These are phyloP conservation scores for Tethya wilhelma DNA, from an alignment of 37 sponge, comb jelly and placozoan genomes.

Conservation along the genomic window DNA sequence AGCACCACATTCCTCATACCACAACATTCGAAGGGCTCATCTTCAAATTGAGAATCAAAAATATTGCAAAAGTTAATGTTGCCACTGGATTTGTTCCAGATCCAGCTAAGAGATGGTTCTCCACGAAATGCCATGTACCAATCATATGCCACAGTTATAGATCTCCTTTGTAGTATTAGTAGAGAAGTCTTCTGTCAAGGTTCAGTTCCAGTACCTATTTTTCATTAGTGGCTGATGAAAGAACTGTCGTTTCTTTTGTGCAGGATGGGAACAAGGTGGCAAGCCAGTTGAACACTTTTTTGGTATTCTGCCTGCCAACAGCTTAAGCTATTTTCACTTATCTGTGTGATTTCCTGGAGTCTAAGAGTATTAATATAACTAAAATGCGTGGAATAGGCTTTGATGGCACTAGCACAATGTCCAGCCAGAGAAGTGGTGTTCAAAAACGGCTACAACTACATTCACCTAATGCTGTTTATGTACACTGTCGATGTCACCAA, in stretches of 20 bases:
- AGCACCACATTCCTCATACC: constrained; percentile 28
- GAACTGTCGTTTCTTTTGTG: constrained; percentile 49
- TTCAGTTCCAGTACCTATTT: constrained; percentile 23
- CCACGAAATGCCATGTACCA: constrained; percentile 36
- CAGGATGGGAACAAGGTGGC: constrained; percentile 23
- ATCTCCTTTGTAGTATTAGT: constrained; percentile 45
- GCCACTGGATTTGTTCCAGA: constrained; percentile 21
- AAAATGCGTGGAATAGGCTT: constrained; percentile 51
- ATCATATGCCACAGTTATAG: constrained; percentile 21
- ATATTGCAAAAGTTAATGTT: too few relatives aligned
- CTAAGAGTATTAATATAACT: constrained; percentile 19
- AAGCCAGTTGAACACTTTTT: constrained; percentile 40
- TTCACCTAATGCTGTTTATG: constrained; percentile 53
- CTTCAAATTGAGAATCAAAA: constrained; percentile 54
- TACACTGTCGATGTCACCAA: constrained; percentile 50
- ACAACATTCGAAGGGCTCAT: constrained; percentile 24
- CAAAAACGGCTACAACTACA: constrained; percentile 32
- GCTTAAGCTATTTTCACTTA: constrained; percentile 11
- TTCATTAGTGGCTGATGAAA: constrained; percentile 62
- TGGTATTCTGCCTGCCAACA: constrained; percentile 18
- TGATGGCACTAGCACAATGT: constrained; percentile 62
- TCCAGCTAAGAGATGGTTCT: constrained; percentile 13
- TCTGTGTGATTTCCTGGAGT: neutral
- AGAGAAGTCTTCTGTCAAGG: constrained; percentile 12
- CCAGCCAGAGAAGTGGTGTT: constrained; percentile 58